Evolutionary conservation across 1,140 invertebrate genomes (phyloP).

Genomic region (Leptinotarsa lineolata): DNA sequence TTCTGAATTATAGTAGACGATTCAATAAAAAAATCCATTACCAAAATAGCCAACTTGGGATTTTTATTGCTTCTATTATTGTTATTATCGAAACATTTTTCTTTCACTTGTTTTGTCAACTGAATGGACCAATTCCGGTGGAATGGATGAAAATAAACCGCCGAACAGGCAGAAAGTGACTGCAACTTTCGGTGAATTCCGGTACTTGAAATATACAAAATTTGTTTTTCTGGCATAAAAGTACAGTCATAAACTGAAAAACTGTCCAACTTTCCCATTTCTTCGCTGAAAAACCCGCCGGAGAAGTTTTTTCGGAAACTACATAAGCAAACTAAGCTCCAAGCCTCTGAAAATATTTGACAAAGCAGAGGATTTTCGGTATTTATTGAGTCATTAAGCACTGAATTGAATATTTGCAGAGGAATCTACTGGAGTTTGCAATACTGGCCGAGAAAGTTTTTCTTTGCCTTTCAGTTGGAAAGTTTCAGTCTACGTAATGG

Average conservation of each 20-base stretch:
- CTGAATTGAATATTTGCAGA: constrained; percentile 8
- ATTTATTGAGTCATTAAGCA: constrained; percentile 3
- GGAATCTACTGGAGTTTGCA: not conserved
- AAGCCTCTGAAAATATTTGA: not conserved
- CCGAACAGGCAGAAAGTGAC: too few species aligned
- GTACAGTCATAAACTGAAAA: not conserved
- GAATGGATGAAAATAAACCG: too few species aligned
- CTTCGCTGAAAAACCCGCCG: not conserved
- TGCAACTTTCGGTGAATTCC: too few species aligned
- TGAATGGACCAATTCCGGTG: too few species aligned
- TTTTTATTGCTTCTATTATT: too few species aligned
- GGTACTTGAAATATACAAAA: not conserved
- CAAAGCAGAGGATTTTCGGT: not conserved
- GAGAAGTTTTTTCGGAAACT: not conserved
- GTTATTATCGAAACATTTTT: too few species aligned
- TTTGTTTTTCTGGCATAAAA: constrained; percentile 1
- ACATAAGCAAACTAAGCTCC: not conserved
- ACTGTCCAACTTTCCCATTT: not conserved
- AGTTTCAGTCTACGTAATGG: not conserved
- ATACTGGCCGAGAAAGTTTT: not conserved
- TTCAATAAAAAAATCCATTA: too few species aligned
- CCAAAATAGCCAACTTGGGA: too few species aligned
- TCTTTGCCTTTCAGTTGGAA: not conserved
- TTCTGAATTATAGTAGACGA: too few species aligned
- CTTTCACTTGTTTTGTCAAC: too few species aligned